A percentile compares a stretch with the other conserved stretches of the same genome.
Conservation (phyloP, 1,140 invertebrate species). For the Belonocnema kinseyi region DNA sequence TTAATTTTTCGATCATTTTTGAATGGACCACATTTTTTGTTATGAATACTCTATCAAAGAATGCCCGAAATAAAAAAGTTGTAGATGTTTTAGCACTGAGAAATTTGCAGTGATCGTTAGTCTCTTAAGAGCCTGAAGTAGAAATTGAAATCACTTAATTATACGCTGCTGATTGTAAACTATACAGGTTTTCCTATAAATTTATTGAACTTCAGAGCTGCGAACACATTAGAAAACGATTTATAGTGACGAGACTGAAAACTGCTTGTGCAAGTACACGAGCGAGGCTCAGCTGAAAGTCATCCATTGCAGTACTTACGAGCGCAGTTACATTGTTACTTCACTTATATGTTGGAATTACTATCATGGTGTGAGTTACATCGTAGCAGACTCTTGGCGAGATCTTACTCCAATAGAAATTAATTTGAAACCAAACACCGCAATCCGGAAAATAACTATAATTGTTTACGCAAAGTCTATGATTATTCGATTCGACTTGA, state of each 20-base stretch:
- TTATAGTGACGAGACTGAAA: slow-evolving; percentile 33
- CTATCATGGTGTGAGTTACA: slow-evolving; percentile 25
- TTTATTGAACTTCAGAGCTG: slow-evolving; percentile 3
- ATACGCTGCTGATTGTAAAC: slow-evolving; percentile 32
- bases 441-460: too few species aligned
- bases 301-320: slow-evolving; percentile 41
- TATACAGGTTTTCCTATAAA: slow-evolving; percentile 17
- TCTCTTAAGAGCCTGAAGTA: too few species aligned
- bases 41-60: too few species aligned
- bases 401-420: slow-evolving; percentile 44
- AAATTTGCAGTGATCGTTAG: too few species aligned
- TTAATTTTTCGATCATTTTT: too few species aligned
- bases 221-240: slow-evolving; percentile 42
- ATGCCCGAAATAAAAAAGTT: too few species aligned
- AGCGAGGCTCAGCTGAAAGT: too few species aligned
- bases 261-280: slow-evolving; percentile 2
- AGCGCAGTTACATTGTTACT: slow-evolving; percentile 26
- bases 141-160: too few species aligned
- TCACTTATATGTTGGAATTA: background rate
- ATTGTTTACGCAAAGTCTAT: too few species aligned
- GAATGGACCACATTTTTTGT: too few species aligned
- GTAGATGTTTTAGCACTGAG: too few species aligned
- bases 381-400: slow-evolving; percentile 32
- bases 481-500: too few species aligned
- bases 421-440: slow-evolving; percentile 46